phyloP scores from a whole-genome alignment of 2,888 invertebrate genomes.

The Pristionchus arcanus region DNA sequence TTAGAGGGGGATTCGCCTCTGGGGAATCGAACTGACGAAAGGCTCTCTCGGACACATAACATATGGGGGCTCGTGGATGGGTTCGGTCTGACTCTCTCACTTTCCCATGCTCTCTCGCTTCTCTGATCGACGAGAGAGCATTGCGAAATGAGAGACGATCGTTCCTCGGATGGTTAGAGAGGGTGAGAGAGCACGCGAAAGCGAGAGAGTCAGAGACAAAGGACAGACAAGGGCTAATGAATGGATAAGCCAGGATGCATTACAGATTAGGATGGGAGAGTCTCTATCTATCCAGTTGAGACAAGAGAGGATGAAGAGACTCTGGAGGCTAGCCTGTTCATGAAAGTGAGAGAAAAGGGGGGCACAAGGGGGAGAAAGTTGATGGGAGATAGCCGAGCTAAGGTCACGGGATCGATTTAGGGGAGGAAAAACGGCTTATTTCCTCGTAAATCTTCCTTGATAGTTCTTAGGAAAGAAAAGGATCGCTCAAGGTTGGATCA shows the following conservation, averaged over 20 bases:
- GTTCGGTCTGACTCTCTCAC: too few relatives aligned
- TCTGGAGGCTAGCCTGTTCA: background rate
- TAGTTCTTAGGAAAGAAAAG: background rate
- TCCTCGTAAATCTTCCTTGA: background rate
- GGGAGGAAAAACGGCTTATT: background rate
- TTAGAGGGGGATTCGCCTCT: background rate
- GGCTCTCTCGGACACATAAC: conserved; percentile 5
- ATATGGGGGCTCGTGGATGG: background rate
- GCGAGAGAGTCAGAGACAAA: background rate
- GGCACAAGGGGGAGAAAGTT: conserved; percentile 26
- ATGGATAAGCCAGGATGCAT: conserved; percentile 33
- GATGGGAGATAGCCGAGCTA: background rate
- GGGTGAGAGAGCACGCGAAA: background rate
- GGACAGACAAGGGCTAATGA: conserved; percentile 13
- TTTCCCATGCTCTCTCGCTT: too few relatives aligned
- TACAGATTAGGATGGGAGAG: conserved; percentile 8
- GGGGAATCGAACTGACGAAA: conserved; percentile 1
- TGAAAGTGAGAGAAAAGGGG: background rate
- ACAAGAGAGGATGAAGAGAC: background rate
- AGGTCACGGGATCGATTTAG: conserved; percentile 15
- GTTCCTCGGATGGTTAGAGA: background rate
- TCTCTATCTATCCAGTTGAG: background rate
- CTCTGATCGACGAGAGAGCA: too few relatives aligned
- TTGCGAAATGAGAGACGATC: background rate
- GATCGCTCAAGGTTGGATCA: background rate